These are phyloP conservation scores for Leucophenga maculata DNA, from an alignment of 2,888 invertebrate species.

Conservation along the genomic window DNA sequence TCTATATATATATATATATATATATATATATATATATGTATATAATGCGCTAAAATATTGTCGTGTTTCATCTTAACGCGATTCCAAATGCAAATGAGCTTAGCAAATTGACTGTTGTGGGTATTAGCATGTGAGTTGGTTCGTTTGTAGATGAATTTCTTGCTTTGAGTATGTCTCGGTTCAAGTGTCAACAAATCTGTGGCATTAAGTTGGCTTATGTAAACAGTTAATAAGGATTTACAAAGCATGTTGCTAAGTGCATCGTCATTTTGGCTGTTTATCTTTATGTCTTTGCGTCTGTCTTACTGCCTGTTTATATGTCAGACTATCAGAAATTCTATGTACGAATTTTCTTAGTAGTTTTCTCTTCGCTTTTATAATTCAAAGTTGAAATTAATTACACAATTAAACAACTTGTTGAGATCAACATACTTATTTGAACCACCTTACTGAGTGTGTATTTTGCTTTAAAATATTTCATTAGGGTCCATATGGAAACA, in stretches of 20 bases:
- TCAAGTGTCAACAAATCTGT: conserved; percentile 58
- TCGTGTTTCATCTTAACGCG: conserved; percentile 43
- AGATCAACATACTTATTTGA: too few species aligned
- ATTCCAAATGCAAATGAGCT: conserved; percentile 15
- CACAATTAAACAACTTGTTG: too few species aligned
- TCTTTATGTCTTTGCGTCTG: conserved; percentile 31
- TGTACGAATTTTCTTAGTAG: neutral
- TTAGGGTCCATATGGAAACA: too few species aligned
- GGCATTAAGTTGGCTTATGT: conserved; percentile 58
- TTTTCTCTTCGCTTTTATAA: neutral
- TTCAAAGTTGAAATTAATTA: conserved; percentile 5
- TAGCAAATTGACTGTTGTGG: neutral
- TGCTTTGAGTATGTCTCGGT: conserved; percentile 34
- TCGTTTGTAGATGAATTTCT: neutral
- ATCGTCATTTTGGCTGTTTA: neutral
- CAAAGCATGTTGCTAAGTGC: conserved; percentile 16
- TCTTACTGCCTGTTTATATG: neutral
- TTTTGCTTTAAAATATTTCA: too few species aligned
- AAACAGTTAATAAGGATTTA: conserved; percentile 44
- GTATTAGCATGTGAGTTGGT: neutral
- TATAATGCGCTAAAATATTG: conserved; percentile 51
- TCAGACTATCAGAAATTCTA: neutral
- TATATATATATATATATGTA: too few species aligned
- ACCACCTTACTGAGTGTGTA: too few species aligned
- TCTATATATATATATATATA: too few species aligned